Evolutionary conservation across 2,797 vertebrate genomes (phyloP).

Genomic region (Perodicticus potto): DNA sequence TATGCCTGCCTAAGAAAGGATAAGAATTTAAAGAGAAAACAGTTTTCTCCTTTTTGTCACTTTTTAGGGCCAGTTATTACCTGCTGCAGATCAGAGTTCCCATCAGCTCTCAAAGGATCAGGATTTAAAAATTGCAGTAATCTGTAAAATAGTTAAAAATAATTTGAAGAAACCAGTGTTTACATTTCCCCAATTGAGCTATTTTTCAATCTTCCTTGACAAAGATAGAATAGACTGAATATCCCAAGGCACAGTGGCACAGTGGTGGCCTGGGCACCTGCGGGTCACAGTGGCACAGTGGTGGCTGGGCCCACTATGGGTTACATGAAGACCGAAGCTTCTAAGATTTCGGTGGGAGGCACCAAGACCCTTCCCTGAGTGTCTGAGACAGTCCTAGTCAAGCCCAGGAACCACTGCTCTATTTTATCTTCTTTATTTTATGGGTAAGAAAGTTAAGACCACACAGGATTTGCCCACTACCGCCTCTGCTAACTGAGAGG

Average conservation of each 20-base stretch:
- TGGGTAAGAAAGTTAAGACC: neutral
- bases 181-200: neutral
- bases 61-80: conserved; percentile 78
- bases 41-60: neutral
- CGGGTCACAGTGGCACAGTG: too few species aligned
- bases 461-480: neutral
- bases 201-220: neutral
- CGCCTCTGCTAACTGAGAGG: neutral
- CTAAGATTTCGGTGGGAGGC: too few species aligned
- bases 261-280: neutral
- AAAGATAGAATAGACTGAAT: neutral
- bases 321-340: too few species aligned
- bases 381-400: neutral
- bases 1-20: neutral
- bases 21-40: neutral
- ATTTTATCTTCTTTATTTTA: neutral
- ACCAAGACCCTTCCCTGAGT: too few species aligned
- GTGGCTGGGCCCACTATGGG: neutral
- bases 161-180: neutral
- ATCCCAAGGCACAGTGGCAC: neutral
- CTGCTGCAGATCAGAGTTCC: conserved; percentile 79
- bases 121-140: conserved; percentile 86
- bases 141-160: conserved; percentile 82
- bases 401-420: neutral
- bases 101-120: conserved; percentile 71